Percentiles rank a stretch among this genome's conserved stretches.
These are phyloP conservation scores for Watsonalla binaria DNA, from an alignment of 2,888 invertebrate species.

Conservation along the genomic window DNA sequence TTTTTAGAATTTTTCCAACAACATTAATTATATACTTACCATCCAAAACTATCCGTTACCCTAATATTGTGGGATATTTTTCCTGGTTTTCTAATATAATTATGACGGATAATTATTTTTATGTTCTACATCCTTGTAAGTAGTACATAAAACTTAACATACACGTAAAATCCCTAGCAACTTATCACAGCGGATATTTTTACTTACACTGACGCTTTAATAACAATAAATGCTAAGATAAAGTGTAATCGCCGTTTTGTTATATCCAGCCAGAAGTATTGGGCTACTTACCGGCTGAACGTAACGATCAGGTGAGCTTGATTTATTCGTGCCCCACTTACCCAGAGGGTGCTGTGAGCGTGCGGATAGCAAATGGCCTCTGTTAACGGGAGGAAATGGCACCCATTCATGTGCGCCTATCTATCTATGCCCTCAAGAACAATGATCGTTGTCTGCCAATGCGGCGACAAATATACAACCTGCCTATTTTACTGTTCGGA, in stretches of 20 bases:
- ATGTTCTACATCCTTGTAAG: too few species aligned
- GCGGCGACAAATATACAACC: slow-evolving; percentile 5
- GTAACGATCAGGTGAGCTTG: slow-evolving; percentile 21
- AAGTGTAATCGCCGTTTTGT: not conserved
- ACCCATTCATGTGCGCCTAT: slow-evolving; percentile 37
- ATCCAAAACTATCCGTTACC: too few species aligned
- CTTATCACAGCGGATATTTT: too few species aligned
- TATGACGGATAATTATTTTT: too few species aligned
- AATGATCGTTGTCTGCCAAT: slow-evolving; percentile 26
- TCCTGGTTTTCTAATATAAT: too few species aligned
- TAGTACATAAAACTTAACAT: too few species aligned
- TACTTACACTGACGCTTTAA: too few species aligned
- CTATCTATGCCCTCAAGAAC: slow-evolving; percentile 29
- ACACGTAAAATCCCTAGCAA: too few species aligned
- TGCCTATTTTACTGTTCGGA: slow-evolving; percentile 7
- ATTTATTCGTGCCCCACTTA: slow-evolving; percentile 45
- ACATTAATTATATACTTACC: too few species aligned
- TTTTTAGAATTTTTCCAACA: too few species aligned
- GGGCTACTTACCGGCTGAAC: slow-evolving; percentile 4
- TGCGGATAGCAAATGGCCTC: slow-evolving; percentile 34
- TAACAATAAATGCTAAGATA: not conserved
- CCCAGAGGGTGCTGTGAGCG: slow-evolving; percentile 28
- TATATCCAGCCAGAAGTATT: not conserved
- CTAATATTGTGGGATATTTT: too few species aligned
- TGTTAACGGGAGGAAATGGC: slow-evolving; percentile 34